Conservation (phyloP, 2,888 invertebrate genomes). For the Oithona nana region DNA sequence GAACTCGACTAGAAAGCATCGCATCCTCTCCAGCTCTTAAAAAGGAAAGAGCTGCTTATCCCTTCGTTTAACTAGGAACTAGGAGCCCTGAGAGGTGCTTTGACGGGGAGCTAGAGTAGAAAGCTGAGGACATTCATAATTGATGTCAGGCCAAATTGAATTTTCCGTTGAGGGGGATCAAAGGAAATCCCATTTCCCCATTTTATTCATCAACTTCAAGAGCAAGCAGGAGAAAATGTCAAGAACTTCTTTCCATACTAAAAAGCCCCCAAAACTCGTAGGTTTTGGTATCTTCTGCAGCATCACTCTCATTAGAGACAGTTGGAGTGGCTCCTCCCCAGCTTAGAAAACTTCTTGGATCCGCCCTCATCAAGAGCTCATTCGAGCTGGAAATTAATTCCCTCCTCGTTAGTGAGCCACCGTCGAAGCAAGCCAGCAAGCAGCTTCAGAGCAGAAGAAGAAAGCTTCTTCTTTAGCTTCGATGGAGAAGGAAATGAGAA, state of each 20-base stretch:
- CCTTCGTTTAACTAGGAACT: neutral
- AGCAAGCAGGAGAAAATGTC: too few species aligned
- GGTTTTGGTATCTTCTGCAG: neutral
- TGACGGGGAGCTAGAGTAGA: too few species aligned
- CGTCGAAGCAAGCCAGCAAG: neutral
- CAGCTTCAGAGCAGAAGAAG: neutral
- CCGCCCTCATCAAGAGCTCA: neutral
- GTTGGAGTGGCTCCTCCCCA: too few species aligned
- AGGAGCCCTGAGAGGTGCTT: neutral
- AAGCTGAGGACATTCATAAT: neutral
- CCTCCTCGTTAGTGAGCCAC: neutral
- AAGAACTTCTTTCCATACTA: neutral
- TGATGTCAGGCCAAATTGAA: neutral
- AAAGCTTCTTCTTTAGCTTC: too few species aligned
- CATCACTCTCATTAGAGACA: too few species aligned
- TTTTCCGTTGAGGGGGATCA: neutral
- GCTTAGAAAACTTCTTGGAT: neutral
- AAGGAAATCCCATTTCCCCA: neutral
- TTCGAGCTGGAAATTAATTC: neutral
- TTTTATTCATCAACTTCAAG: neutral
- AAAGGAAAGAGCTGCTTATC: too few species aligned
- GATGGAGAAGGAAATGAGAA: too few species aligned
- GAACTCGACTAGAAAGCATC: too few species aligned
- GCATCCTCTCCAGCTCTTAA: too few species aligned
- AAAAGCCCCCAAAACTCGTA: neutral